A percentile compares a stretch with the other conserved stretches of the same genome.
phyloP scores from a whole-genome alignment of 2,113 vertebrate species.

The Apteryx owenii region DNA sequence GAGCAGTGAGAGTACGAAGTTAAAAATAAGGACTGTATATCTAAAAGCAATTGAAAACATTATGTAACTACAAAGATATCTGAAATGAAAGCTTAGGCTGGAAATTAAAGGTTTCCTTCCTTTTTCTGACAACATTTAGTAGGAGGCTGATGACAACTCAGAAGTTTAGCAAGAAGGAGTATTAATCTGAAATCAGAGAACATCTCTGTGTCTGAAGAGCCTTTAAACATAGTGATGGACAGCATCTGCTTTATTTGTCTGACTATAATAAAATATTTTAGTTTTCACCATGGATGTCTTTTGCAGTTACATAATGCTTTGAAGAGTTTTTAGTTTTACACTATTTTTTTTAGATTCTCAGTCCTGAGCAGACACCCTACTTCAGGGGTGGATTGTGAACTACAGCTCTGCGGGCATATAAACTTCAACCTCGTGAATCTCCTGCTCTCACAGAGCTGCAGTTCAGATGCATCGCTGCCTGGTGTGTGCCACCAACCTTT shows the following conservation, averaged over 20 bases:
- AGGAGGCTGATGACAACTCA: conserved; percentile 36
- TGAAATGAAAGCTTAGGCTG: background rate
- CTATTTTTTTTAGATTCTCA: background rate
- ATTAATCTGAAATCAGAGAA: background rate
- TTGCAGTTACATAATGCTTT: background rate
- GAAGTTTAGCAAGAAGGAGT: background rate
- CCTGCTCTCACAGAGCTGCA: background rate
- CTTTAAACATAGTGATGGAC: background rate
- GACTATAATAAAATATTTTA: background rate
- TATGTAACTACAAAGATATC: background rate
- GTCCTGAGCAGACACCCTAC: background rate
- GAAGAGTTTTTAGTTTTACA: background rate
- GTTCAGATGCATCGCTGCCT: background rate
- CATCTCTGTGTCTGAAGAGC: background rate
- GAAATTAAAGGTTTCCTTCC: conserved; percentile 21
- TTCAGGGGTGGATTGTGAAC: background rate
- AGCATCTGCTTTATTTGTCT: conserved; percentile 6
- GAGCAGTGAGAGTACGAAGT: background rate
- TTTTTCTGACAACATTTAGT: conserved; percentile 20
- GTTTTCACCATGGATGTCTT: background rate
- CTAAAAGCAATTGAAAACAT: background rate
- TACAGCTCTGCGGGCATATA: background rate
- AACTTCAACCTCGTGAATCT: background rate
- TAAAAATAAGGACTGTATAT: conserved; percentile 23
- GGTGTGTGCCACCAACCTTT: background rate